Evolutionary conservation across 2,888 invertebrate genomes (phyloP).

Genomic region (Oconnorella tubifera): DNA sequence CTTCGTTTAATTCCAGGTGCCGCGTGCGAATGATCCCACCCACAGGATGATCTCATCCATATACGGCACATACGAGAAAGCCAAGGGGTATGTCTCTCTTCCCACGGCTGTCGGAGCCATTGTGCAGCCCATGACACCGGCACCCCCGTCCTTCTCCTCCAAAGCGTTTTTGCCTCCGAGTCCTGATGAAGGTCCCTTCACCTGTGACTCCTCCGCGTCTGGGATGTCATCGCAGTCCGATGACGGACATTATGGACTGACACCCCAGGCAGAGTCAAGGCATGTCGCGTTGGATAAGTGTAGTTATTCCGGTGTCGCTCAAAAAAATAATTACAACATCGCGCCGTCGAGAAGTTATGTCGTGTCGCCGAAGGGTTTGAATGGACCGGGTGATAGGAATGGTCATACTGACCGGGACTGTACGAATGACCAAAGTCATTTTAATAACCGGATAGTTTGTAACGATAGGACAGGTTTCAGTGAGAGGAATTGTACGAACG

Average conservation of each 20-base stretch:
- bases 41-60: background rate
- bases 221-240: slow-evolving; percentile 7
- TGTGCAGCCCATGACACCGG: background rate
- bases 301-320: no score
- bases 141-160: background rate
- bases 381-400: no score
- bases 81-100: background rate
- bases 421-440: no score
- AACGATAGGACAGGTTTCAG: no score
- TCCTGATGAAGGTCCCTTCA: slow-evolving; percentile 2
- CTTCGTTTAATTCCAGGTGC: slow-evolving; percentile 5
- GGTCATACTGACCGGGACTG: no score
- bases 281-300: no score
- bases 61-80: background rate
- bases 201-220: slow-evolving; percentile 2
- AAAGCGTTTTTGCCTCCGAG: background rate
- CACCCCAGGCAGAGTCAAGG: background rate
- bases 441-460: no score
- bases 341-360: no score
- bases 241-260: slow-evolving; percentile 1
- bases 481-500: no score
- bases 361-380: no score
- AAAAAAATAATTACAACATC: no score
- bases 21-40: slow-evolving; percentile 3
- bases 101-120: background rate